Base-by-base conservation (phyloP, 1,140 invertebrate genomes). In the Nasonia giraulti region DNA sequence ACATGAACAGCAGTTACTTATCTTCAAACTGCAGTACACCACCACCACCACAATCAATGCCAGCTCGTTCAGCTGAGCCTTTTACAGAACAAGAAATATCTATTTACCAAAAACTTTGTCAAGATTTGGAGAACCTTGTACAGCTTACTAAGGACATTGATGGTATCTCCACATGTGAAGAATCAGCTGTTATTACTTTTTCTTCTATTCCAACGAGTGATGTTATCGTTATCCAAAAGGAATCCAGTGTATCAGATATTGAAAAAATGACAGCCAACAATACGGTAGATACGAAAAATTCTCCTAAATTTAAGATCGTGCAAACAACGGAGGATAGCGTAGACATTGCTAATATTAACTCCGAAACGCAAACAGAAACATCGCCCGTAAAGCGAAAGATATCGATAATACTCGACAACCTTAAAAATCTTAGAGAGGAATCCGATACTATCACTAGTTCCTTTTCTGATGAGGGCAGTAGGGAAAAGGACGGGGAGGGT, bases 91-190 rank as follows among this genome's bases (percentile, higher is more conserved):
- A 87, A 50, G 89, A 89, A 66, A 77, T 87, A n/a, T 87, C 87
- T 4, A 86, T 88, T 2, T 90, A 89, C 62, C 80, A 87, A 33
- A 81, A 89, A 68, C 87, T 90, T 2, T 90, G 88, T 55, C 82
- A 86, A 27, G 88, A 90, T 73, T 55, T 90, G 14, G 89, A 90
- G 81, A 87, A 86, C 74, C 85, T 90, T 14, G 88, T 90, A 10
- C 50, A 86, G 7, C 71, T 83, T 10, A 87, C 88, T 0, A 86
- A 87, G 33, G 40, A 84, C 68, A 40, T 85, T 33, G 81, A 83
- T n/a, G 3, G 27, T 8, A 71, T 47, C 8, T 62, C 55, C 2
- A n/a, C 17, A 7, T 62, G 55, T 62, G 55, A 20, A 4, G 55
- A 62, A n/a, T 20, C 55, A n/a, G 55, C 20, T n/a, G 20, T 62